These are phyloP conservation scores for Catostomus latipinnis DNA, from an alignment of 2,797 vertebrate genomes.

Conservation along the genomic window DNA sequence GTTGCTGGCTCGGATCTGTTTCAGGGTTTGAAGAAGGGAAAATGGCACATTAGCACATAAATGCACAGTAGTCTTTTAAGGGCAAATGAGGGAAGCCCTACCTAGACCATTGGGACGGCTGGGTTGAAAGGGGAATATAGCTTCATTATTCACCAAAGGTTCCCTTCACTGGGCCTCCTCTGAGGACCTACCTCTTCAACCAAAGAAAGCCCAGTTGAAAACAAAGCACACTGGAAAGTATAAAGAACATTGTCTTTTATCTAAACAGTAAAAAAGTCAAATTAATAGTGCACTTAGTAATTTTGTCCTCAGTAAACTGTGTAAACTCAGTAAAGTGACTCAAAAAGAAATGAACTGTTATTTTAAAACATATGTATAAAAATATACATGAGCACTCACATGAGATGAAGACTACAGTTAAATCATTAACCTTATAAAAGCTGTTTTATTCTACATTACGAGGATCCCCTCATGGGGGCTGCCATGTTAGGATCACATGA, in stretches of 20 bases:
- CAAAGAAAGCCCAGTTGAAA: slow-evolving; percentile 26
- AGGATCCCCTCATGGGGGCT: no score
- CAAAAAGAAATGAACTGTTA: no score
- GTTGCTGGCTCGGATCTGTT: slow-evolving; percentile 36
- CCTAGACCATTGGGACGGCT: slow-evolving; percentile 53
- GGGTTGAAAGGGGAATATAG: slow-evolving; percentile 39
- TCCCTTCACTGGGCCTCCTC: slow-evolving; percentile 47
- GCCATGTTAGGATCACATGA: no score
- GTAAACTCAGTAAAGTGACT: no score
- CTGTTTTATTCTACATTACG: no score
- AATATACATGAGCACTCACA: no score
- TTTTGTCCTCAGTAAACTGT: no score
- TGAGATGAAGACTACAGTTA: no score
- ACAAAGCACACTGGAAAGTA: slow-evolving; percentile 22
- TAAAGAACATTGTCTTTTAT: slow-evolving; percentile 3
- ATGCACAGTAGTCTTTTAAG: slow-evolving; percentile 53
- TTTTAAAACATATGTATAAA: no score
- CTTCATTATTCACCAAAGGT: slow-evolving; percentile 55
- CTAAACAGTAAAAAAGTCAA: slow-evolving; percentile 7
- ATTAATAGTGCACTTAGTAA: no score
- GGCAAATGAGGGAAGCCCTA: slow-evolving; percentile 39
- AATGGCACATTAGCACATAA: slow-evolving; percentile 69
- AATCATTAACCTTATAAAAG: no score
- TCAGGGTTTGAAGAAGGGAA: slow-evolving; percentile 44
- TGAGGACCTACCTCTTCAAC: slow-evolving; percentile 25